Percentiles rank a stretch among this genome's conserved stretches.
These are phyloP conservation scores for Cephus nigrinus DNA, from an alignment of 2,888 invertebrate species.

Conservation along the genomic window DNA sequence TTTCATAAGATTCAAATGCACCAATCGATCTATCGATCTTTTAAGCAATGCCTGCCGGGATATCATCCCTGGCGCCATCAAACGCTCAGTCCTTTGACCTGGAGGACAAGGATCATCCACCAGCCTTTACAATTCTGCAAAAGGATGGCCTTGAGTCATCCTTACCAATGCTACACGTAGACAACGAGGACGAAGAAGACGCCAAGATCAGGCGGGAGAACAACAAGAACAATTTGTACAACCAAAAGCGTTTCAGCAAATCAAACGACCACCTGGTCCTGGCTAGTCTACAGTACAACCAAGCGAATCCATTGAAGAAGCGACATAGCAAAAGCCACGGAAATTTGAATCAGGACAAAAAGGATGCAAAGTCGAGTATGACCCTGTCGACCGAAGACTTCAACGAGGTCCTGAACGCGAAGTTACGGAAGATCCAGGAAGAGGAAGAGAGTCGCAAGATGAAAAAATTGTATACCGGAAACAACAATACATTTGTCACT, in stretches of 20 bases:
- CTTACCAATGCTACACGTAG: conserved; percentile 52
- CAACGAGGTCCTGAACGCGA: conserved; percentile 78
- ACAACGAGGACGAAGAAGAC: conserved; percentile 34
- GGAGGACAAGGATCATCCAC: conserved; percentile 35
- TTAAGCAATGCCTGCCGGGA: conserved; percentile 55
- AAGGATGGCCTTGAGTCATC: conserved; percentile 51
- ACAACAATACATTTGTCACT: conserved; percentile 34
- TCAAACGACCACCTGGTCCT: conserved; percentile 57
- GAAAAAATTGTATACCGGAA: conserved; percentile 23
- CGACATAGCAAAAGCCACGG: conserved; percentile 66
- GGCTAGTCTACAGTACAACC: conserved; percentile 48
- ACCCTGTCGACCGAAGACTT: conserved; percentile 70
- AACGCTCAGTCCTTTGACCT: conserved; percentile 36
- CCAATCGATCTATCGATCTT: conserved; percentile 2
- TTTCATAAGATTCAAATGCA: neutral
- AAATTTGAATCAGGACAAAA: conserved; percentile 56
- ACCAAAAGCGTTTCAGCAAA: conserved; percentile 53
- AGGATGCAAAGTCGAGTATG: conserved; percentile 55
- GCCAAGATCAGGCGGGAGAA: neutral
- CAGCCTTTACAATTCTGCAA: conserved; percentile 57
- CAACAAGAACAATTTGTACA: conserved; percentile 38
- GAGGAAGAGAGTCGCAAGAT: conserved; percentile 64
- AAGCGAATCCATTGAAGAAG: conserved; percentile 57
- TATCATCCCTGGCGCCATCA: conserved; percentile 49
- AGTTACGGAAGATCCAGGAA: conserved; percentile 76